Evolutionary conservation across 2,888 invertebrate genomes (phyloP).

Genomic region (Phaonia tiefii): DNA sequence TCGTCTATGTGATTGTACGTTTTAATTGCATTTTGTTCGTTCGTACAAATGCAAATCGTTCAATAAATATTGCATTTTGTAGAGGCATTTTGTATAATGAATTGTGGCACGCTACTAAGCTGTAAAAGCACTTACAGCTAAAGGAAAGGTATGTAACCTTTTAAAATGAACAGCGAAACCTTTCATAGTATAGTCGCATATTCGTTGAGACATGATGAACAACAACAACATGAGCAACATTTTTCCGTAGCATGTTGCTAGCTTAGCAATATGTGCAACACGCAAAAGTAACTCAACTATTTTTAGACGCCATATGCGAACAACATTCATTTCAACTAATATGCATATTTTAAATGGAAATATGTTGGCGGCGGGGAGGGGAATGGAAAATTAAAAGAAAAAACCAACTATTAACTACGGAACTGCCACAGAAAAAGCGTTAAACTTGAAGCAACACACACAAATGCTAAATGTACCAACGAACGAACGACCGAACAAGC

Average conservation of each 20-base stretch:
- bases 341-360: slow-evolving; percentile 44
- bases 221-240: too few species aligned
- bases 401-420: too few species aligned
- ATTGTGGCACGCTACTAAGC: background rate
- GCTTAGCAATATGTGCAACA: slow-evolving; percentile 24
- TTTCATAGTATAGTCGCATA: too few species aligned
- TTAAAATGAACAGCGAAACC: too few species aligned
- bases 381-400: too few species aligned
- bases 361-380: background rate
- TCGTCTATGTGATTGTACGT: background rate
- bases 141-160: background rate
- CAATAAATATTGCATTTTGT: slow-evolving; percentile 31
- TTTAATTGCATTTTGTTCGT: slow-evolving; percentile 19
- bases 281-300: slow-evolving; percentile 62
- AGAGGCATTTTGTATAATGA: slow-evolving; percentile 30
- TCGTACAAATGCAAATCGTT: background rate
- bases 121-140: background rate
- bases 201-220: too few species aligned
- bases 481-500: too few species aligned
- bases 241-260: too few species aligned
- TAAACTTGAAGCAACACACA: too few species aligned
- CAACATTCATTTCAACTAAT: slow-evolving; percentile 41
- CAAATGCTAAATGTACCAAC: too few species aligned
- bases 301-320: slow-evolving; percentile 48
- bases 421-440: too few species aligned